Evolutionary conservation across 2,113 vertebrate species (phyloP).

Genomic region (Leucosticte australis): DNA sequence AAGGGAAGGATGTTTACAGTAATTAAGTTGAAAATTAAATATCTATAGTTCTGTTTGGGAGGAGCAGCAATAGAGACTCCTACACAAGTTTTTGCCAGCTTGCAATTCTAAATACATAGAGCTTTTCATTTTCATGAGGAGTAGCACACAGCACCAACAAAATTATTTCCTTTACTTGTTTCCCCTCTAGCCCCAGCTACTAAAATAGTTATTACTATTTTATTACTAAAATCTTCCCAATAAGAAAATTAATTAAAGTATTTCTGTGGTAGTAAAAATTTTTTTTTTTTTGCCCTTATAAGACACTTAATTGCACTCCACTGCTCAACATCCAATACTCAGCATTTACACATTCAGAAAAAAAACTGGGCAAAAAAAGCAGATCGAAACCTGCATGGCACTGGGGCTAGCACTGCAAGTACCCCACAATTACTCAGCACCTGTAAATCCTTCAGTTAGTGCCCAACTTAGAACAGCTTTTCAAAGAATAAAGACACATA

Average conservation of each 20-base stretch:
- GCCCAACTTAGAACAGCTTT: background rate
- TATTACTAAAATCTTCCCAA: background rate
- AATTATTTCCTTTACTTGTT: background rate
- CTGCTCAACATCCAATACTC: background rate
- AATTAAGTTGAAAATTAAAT: slow-evolving; percentile 49
- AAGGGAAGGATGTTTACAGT: background rate
- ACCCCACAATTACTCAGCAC: background rate
- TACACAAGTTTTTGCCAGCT: slow-evolving; percentile 2
- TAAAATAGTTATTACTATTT: background rate
- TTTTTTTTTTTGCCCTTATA: background rate
- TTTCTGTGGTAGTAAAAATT: background rate
- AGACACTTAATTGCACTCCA: background rate
- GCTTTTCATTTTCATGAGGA: slow-evolving; percentile 2
- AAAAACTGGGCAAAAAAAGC: background rate
- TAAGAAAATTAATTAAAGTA: background rate
- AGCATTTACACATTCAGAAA: background rate
- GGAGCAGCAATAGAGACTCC: slow-evolving; percentile 8
- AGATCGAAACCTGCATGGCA: background rate
- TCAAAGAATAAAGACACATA: background rate
- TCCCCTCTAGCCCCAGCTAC: background rate
- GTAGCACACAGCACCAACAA: background rate
- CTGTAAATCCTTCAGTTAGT: background rate
- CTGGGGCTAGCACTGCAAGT: background rate
- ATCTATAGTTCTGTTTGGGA: slow-evolving; percentile 11
- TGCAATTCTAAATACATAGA: background rate